A percentile compares a stretch with the other conserved stretches of the same genome.
These are phyloP conservation scores for Yponomeuta plumbellus DNA, from an alignment of 2,888 invertebrate species.

Conservation along the genomic window DNA sequence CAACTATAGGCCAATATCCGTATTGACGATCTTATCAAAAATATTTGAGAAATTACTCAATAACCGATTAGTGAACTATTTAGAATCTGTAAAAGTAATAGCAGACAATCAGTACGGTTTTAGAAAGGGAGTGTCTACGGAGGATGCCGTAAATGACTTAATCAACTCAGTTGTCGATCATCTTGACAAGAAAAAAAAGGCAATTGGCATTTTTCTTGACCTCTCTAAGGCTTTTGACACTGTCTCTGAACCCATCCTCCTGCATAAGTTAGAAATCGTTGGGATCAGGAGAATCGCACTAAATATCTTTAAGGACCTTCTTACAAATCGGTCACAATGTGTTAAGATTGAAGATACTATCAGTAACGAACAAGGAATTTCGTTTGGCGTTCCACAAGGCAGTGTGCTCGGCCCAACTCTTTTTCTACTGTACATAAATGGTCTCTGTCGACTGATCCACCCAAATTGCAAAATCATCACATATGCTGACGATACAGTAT, in stretches of 20 bases:
- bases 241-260: neutral
- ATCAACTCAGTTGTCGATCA: neutral
- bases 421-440: constrained; percentile 4
- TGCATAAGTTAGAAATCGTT: neutral
- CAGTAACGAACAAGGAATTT: neutral
- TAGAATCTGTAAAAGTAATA: neutral
- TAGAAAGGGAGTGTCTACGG: neutral
- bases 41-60: neutral
- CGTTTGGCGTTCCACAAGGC: neutral
- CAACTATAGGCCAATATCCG: neutral
- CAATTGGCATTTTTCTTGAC: neutral
- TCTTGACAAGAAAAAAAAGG: neutral
- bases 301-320: neutral
- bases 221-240: constrained; percentile 3
- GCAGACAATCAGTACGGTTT: constrained; percentile 1
- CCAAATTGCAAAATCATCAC: neutral
- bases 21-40: neutral
- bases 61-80: neutral
- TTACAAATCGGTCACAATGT: neutral
- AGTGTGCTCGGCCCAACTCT: constrained; percentile 6
- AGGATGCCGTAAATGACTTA: neutral
- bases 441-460: neutral
- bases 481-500: constrained; percentile 8
- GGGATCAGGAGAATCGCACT: neutral
- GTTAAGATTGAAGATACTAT: neutral